Conservation (phyloP, 1,140 invertebrate species). For the Lineus longissimus region DNA sequence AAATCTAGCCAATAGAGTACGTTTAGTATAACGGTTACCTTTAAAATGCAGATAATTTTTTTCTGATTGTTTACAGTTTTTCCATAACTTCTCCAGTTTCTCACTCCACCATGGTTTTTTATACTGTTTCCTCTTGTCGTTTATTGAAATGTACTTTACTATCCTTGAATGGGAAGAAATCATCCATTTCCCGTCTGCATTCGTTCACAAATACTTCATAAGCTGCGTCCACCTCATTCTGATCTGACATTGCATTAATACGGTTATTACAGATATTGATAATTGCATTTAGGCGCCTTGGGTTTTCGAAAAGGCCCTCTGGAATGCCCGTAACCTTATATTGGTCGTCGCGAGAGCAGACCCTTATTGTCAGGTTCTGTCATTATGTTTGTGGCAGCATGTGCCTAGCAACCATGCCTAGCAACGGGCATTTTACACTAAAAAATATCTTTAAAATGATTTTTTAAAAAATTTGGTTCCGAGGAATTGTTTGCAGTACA, state of each 20-base stretch:
- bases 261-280: not conserved
- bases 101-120: not conserved
- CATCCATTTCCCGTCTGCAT: not conserved
- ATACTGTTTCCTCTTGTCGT: not conserved
- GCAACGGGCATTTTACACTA: no score
- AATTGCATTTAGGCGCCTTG: not conserved
- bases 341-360: no score
- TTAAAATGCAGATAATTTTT: not conserved
- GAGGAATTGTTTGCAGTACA: no score
- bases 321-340: not conserved
- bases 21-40: not conserved
- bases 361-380: no score
- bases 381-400: no score
- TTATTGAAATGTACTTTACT: not conserved
- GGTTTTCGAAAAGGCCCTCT: not conserved
- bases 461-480: no score
- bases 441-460: no score
- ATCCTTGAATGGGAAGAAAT: not conserved
- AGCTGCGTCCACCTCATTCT: not conserved
- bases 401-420: no score
- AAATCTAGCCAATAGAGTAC: not conserved
- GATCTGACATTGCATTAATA: not conserved
- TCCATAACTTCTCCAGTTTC: not conserved
- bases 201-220: not conserved
- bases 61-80: not conserved